Evolutionary conservation across 2,113 vertebrate genomes (phyloP), one percentile per base, ranked within the genome.

Genomic region (Ptyas mucosa): DNA sequence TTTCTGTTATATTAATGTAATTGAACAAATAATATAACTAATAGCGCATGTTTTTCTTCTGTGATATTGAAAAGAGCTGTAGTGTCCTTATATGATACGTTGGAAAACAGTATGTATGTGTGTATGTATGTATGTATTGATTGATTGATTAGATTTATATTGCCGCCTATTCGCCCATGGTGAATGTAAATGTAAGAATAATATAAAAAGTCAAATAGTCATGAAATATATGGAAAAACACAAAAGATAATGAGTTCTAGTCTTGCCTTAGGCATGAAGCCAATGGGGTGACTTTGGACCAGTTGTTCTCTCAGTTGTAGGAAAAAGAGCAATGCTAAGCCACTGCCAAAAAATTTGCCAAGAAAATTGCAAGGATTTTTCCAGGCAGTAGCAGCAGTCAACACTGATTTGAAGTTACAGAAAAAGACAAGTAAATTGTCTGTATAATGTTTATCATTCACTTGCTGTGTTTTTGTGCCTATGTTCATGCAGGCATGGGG

Each of bases 401-500:
- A 21, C 7, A 81, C 18, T 85, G 15, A 86, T 7, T 85, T 54
- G 15, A 21, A 81, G 75, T 39, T 1, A 81, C 2, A 39, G 34
- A 81, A 39, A 43, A 81, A 81, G 18, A 34, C 7, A 81, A 43
- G 8, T 43, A 43, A 21, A 43, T 81, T 81, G 75, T 21, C 2
- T 43, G 75, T 43, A 81, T 81, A 21, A 81, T 43, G 18, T 81
- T 81, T 21, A 81, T 39, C 8, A 81, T 81, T 81, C 75, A 81
- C 34, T 21, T 81, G 75, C 18, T 81, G 34, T 81, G 85, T n/a
- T 39, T 90, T 49, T 21, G 94, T 94, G 3, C 92, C 9, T 87
- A 85, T 94, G 93, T 51, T 94, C 54, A 2, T n/a, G 0, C 8
- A 99, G 99, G 96, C 97, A 99, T 2, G 99, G 99, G 0, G 97